Base-by-base conservation (phyloP, 2,888 invertebrate genomes). In the Cryptus armator region DNA sequence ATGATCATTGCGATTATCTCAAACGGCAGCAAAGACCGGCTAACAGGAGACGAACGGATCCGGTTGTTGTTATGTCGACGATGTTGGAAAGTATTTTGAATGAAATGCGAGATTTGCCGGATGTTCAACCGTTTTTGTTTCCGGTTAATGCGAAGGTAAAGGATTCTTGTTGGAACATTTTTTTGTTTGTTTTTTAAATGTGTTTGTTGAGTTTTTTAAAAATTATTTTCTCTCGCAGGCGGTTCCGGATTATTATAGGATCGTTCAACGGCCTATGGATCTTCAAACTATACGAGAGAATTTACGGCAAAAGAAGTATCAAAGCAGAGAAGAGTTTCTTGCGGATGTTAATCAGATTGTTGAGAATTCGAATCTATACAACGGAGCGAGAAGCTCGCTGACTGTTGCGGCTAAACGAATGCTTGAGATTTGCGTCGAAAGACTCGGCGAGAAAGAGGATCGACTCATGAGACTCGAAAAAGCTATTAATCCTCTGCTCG, bases 401-500 rank as follows among this genome's bases (percentile, higher is more conserved):
- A 99, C 99, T 0, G 95, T 97, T 12, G 97, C 98, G 0, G 98
- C 99, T 0, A 97, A 97, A 90, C 95, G 97, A 83, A 98, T 99
- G 98, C 93, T 99, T 85, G 97, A 97, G 89, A 96, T 97, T 76
- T 99, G 98, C 92, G 97, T 98, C 0, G 97, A 98, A 87, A 95
- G 98, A 87, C 94, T 99, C 53, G 97, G 96, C 0, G 99, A 99
- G 92, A 98, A 98, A 87, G 99, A 99, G 93, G 98, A 99, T 87
- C 97, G 98, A 91, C 94, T 99, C 75, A 99, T 99, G 97, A 96
- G 98, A 88, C 94, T 99, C 53, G 99, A 99, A 94, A 99, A 99
- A 94, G 98, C 98, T 32, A 99, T 99, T 89, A 99, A 99, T 95
- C 99, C 99, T 0, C 95, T 99, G 71, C 95, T 99, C 51, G 99